Evolutionary conservation across 2,797 vertebrate species (phyloP).

Genomic region (Enteromius paludinosus): DNA sequence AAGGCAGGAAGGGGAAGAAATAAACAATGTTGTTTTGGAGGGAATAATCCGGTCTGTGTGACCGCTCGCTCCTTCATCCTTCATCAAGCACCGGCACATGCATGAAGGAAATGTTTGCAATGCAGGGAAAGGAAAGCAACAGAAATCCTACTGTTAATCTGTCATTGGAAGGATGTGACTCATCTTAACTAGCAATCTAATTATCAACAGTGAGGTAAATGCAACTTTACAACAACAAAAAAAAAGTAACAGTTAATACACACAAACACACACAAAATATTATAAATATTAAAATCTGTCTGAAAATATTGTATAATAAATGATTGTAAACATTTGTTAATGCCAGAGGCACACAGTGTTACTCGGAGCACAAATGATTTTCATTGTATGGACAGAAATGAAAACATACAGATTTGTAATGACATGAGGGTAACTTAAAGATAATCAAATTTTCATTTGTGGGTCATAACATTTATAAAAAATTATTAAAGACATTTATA

Average conservation of each 20-base stretch:
- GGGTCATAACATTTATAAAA: neutral
- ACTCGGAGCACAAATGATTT: neutral
- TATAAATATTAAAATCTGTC: too few relatives aligned
- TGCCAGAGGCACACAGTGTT: neutral
- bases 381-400: neutral
- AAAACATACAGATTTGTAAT: neutral
- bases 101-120: neutral
- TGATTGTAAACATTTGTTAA: neutral
- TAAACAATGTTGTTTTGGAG: conserved; percentile 46
- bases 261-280: too few relatives aligned
- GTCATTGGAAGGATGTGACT: conserved; percentile 13
- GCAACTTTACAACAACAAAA: too few relatives aligned
- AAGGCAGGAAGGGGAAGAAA: conserved; percentile 44
- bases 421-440: neutral
- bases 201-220: neutral
- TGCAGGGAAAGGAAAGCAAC: conserved; percentile 8
- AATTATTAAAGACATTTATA: too few relatives aligned
- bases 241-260: too few relatives aligned
- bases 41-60: conserved; percentile 24
- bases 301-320: too few relatives aligned
- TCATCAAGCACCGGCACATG: conserved; percentile 23
- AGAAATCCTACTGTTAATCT: conserved; percentile 17
- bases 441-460: neutral
- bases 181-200: neutral
- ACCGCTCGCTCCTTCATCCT: conserved; percentile 19